Evolutionary conservation across 1,140 invertebrate genomes (phyloP), one percentile per base, ranked within the genome.

Genomic region (Pentalonia nigronervosa): DNA sequence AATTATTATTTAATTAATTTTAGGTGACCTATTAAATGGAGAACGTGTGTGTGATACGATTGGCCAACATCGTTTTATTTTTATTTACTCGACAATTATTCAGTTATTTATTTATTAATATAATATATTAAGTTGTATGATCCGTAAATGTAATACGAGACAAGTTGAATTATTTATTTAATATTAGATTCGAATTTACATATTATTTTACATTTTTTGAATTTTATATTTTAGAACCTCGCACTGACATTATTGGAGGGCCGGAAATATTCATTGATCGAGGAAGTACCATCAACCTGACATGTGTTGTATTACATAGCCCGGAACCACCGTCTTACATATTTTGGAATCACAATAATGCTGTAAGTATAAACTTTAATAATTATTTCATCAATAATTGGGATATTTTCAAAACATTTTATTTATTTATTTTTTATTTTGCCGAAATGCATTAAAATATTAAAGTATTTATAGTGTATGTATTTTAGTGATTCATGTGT

Each of bases 271-370:
- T 97, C 95, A 98, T 99, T 94, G 97, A 98, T 95, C 96, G 97
- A 93, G 98, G 98, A 90, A 98, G 98, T 95, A 98, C 98, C 94
- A 99, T 99, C 95, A 99, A 99, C 96, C 96, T 99, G 94, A 99
- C 98, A 84, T 99, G 98, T 95, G 97, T 98, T 93, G 98, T 99
- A 94, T 96, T 97, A 90, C 97, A 98, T 95, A 98, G 97, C 94
- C 98, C 98, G 30, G 98, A 98, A 95, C 98, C 98, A 92, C 98
- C 98, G 67, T 97, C 97, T 84, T 98, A 98, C 95, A 98, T 99
- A 95, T 98, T 98, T 95, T 99, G 98, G 98, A 98, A 98, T 96
- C 97, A 98, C 95, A 98, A 98, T 95, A 97, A 98, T 95, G 97
- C 97, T 95, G 98, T 98, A 96, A 97, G 96, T 96, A 87, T 23